Evolutionary conservation across 2,113 vertebrate species (phyloP).

Genomic region (Psilopogon haemacephalus): DNA sequence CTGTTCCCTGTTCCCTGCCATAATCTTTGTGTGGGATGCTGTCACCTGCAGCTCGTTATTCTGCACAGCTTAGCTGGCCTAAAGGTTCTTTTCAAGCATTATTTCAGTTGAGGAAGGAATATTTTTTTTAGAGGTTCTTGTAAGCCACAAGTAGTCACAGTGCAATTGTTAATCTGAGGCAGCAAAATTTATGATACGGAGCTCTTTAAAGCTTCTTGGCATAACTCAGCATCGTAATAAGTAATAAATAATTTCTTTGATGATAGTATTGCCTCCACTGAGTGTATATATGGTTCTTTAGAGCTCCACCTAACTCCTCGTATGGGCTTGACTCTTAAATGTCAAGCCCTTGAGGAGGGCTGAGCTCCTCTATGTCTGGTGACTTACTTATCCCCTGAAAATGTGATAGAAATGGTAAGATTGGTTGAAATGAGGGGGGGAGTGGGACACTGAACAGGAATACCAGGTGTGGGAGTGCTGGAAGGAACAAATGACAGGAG

Average conservation of each 20-base stretch:
- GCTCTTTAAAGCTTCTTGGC: neutral
- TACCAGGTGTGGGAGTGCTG: accelerated
- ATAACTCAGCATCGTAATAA: neutral
- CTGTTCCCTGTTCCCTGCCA: neutral
- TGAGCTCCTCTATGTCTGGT: neutral
- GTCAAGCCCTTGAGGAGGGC: neutral
- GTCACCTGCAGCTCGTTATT: neutral
- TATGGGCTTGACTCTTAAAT: neutral
- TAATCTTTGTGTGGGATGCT: neutral
- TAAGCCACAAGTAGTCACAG: neutral
- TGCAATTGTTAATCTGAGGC: neutral
- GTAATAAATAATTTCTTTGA: neutral
- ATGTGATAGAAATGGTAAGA: neutral
- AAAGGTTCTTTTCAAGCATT: neutral
- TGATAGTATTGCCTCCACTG: neutral
- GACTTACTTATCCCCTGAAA: neutral
- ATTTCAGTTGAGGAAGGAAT: neutral
- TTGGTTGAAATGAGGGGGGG: neutral
- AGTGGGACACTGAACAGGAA: neutral
- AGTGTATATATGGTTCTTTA: neutral
- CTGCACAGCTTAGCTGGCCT: neutral
- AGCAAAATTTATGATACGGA: neutral
- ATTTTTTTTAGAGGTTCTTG: neutral
- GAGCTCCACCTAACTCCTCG: neutral
- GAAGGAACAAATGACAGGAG: neutral